Evolutionary conservation across 2,888 invertebrate species (phyloP).

Genomic region (Salpingus planirostris): DNA sequence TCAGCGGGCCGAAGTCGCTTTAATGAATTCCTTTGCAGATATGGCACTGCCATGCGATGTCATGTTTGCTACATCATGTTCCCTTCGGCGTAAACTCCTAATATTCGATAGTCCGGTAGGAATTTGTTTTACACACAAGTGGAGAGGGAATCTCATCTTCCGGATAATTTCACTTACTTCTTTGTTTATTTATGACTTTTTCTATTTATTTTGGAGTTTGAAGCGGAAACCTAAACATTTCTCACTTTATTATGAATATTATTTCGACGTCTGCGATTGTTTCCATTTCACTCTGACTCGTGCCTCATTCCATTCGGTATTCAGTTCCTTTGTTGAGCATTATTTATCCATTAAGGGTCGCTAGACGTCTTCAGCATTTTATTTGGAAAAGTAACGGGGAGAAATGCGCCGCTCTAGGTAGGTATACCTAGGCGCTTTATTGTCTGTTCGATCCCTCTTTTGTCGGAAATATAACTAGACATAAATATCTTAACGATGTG

Average conservation of each 20-base stretch:
- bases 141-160: slow-evolving; percentile 3
- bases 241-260: slow-evolving; percentile 5
- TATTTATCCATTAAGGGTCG: no score
- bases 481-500: no score
- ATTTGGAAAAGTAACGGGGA: no score
- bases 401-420: no score
- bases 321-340: no score
- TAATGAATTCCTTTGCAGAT: slow-evolving; percentile 1
- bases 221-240: slow-evolving; percentile 6
- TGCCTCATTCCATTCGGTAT: no score
- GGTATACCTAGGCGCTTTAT: no score
- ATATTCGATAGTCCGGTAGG: background rate
- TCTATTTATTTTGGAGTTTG: slow-evolving; percentile 7
- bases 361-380: no score
- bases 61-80: no score
- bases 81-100: background rate
- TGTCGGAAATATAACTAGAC: no score
- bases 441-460: no score
- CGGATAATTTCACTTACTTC: slow-evolving; percentile 5
- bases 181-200: slow-evolving; percentile 7
- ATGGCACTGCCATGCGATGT: no score
- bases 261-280: slow-evolving; percentile 5
- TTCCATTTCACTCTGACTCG: slow-evolving; percentile 1
- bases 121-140: slow-evolving; percentile 1
- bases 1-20: background rate